Base-by-base conservation (phyloP, 1,140 invertebrate species). In the Carcinoscorpius rotundicauda region DNA sequence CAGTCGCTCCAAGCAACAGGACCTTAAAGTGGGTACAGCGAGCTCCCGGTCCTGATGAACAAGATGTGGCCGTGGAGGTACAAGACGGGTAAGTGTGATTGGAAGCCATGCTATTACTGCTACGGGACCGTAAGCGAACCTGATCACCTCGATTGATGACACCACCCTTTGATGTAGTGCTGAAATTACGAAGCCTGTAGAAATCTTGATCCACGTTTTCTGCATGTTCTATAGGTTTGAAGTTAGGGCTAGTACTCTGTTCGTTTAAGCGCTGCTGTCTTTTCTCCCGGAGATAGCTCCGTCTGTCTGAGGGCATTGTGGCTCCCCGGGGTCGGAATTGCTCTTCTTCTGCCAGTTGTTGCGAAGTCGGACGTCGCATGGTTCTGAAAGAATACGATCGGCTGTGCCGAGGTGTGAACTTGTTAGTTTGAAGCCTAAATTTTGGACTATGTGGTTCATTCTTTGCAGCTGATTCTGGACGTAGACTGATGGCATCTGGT, bases 381-480 rank as follows among this genome's bases (percentile, higher is more conserved):
- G 87, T 87, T 75, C 89, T 89, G 8, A 91, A 88, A 3, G 87
- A 90, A 73, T 91, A 87, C 3, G 89, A 91, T 51, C 89, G 80
- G 71, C 86, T 87, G 77, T 93, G 89, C 76, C 92, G 89, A 3
- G 89, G 88, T 29, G 29, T 29, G 29, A 29, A 29, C 29, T 29
- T 29, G 29, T 29, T 29, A 29, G 29, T 29, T 29, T 29, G 29
- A 29, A 29, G 29, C 29, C 29, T 29, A 29, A 29, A 29, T 29
- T 29, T 29, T 29, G 29, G 29, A 29, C 29, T 29, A 29, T 29
- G 29, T 29, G 29, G 29, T 29, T 29, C 29, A 2, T 29, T 29
- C 29, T 29, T 29, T 29, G 29, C 29, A 29, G 29, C 29, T 29
- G 29, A 29, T 29, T 29, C 29, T 29, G 29, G 29, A 29, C 29